These are phyloP conservation scores for Drosophila falleni DNA, from an alignment of 2,888 invertebrate species.

Conservation along the genomic window DNA sequence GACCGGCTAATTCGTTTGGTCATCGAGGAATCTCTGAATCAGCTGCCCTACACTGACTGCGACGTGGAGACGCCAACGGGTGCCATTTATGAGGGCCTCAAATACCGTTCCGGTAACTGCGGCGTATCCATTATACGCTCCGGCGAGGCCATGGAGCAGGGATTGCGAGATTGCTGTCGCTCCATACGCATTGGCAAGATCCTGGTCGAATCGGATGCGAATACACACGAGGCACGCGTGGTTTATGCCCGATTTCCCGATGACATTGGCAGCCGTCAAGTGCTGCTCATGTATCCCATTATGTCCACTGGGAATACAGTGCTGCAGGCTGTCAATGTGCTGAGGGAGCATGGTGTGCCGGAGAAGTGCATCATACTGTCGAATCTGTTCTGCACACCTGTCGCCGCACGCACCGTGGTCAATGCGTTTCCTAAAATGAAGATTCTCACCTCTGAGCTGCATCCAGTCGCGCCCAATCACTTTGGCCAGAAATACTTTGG, in stretches of 20 bases:
- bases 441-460: slow-evolving; percentile 97
- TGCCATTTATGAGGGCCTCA: slow-evolving; percentile 95
- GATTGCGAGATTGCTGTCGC: slow-evolving; percentile 97
- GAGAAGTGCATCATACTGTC: slow-evolving; percentile 98
- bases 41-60: slow-evolving; percentile 94
- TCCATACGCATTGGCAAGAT: slow-evolving; percentile 99
- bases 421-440: slow-evolving; percentile 95
- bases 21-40: slow-evolving; percentile 99
- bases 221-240: slow-evolving; percentile 98
- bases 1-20: slow-evolving; percentile 98
- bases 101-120: slow-evolving; percentile 98
- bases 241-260: slow-evolving; percentile 99
- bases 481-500: slow-evolving; percentile 99
- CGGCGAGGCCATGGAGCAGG: slow-evolving; percentile 98
- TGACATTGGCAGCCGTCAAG: slow-evolving; percentile 94
- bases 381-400: slow-evolving; percentile 98
- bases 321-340: slow-evolving; percentile 95
- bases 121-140: slow-evolving; percentile 98
- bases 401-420: slow-evolving; percentile 93
- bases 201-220: slow-evolving; percentile 97
- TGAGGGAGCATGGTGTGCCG: slow-evolving; percentile 96
- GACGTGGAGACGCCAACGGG: slow-evolving; percentile 96
- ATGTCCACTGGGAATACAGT: slow-evolving; percentile 99
- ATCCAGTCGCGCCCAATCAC: slow-evolving; percentile 97
- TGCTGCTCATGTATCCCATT: slow-evolving; percentile 99